A percentile compares a stretch with the other conserved stretches of the same genome.
Conservation (phyloP, 2,113 vertebrate species). For the Plecotus auritus region DNA sequence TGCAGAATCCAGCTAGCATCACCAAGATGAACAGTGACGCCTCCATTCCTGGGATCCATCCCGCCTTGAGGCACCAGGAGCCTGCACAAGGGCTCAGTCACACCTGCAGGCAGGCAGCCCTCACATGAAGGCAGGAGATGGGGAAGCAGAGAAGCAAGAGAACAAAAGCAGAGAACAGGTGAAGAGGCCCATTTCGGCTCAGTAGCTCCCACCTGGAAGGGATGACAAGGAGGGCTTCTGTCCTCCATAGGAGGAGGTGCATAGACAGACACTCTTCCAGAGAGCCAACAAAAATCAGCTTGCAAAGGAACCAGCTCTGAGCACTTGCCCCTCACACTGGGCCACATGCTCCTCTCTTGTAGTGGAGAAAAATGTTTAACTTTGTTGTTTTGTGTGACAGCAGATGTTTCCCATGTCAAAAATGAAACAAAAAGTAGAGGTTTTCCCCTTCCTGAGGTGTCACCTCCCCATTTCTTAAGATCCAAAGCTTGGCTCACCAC, state of each 20-base stretch:
- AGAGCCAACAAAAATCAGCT: neutral
- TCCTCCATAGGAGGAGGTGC: too few species aligned
- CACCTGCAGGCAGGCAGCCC: neutral
- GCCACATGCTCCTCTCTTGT: neutral
- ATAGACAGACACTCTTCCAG: neutral
- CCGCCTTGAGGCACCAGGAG: conserved; percentile 10
- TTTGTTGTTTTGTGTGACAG: neutral
- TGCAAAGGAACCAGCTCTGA: neutral
- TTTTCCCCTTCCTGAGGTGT: neutral
- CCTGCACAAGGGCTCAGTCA: neutral
- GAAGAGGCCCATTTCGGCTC: neutral
- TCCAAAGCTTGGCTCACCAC: neutral
- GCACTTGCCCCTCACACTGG: neutral
- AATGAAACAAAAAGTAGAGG: neutral
- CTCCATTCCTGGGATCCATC: neutral
- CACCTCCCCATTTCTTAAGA: neutral
- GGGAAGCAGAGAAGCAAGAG: neutral
- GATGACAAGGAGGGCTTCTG: neutral
- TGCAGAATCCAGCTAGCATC: neutral
- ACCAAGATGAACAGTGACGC: neutral
- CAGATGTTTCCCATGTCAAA: neutral
- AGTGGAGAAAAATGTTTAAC: neutral
- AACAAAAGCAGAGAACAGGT: neutral
- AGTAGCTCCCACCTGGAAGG: neutral
- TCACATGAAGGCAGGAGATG: neutral